Evolutionary conservation across 2,797 vertebrate species (phyloP).

Genomic region (Sphaeramia orbicularis): DNA sequence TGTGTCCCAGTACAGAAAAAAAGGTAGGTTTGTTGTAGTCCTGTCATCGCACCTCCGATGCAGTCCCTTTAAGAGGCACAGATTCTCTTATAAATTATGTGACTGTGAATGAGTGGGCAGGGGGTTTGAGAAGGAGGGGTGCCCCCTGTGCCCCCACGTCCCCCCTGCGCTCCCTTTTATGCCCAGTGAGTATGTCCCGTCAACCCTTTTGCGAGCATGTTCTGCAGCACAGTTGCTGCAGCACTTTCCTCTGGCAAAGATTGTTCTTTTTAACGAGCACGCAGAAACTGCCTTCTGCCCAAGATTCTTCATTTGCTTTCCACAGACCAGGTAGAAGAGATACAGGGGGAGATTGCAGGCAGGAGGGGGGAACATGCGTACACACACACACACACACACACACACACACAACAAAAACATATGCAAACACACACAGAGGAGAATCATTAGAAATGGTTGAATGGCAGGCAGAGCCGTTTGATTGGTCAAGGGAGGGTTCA

Average conservation of each 20-base stretch:
- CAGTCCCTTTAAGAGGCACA: conserved; percentile 91
- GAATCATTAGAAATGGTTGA: conserved; percentile 63
- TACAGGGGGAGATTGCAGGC: conserved; percentile 24
- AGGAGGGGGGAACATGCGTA: not conserved
- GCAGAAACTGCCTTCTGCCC: conserved; percentile 99
- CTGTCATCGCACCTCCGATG: conserved; percentile 95
- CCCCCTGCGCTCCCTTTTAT: conserved; percentile 58
- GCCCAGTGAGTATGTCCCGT: conserved; percentile 81
- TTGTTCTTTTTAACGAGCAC: conserved; percentile 99
- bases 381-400: conserved; percentile 9
- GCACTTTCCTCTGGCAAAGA: conserved; percentile 98
- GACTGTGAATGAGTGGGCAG: conserved; percentile 90
- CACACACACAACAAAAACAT: conserved; percentile 17
- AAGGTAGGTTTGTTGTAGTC: conserved; percentile 99
- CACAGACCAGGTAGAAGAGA: conserved; percentile 88
- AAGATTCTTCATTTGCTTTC: conserved; percentile 99
- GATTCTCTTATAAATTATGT: conserved; percentile 91
- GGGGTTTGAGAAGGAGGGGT: conserved; percentile 61
- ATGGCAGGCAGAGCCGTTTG: conserved; percentile 79
- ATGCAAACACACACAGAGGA: conserved; percentile 35
- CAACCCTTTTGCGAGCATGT: conserved; percentile 98
- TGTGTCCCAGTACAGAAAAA: conserved; percentile 91
- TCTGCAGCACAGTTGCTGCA: conserved; percentile 99
- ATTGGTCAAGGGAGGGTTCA: conserved; percentile 90
- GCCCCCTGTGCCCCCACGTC: conserved; percentile 65